Conservation (phyloP, 2,113 vertebrate genomes). For the Sorex fumeus region DNA sequence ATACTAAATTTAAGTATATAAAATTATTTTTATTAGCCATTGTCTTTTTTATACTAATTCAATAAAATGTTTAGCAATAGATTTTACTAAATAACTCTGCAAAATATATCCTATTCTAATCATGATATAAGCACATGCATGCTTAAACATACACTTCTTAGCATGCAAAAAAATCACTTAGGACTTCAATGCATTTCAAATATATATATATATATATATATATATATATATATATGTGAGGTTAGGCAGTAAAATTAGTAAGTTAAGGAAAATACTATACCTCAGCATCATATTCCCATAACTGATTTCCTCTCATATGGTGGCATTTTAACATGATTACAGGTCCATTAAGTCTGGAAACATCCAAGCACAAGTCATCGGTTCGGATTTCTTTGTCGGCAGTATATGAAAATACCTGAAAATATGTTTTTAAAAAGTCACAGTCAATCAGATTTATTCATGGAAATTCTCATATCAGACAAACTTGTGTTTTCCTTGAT, state of each 20-base stretch:
- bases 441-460: neutral
- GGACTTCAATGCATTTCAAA: conserved; percentile 1
- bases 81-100: neutral
- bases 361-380: conserved; percentile 98
- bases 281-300: conserved; percentile 99
- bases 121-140: neutral
- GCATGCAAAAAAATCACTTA: neutral
- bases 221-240: neutral
- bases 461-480: neutral
- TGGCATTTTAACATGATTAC: conserved; percentile 99
- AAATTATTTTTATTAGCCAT: conserved; percentile 8
- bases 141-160: neutral
- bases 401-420: conserved; percentile 98
- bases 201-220: neutral
- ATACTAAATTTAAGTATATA: neutral
- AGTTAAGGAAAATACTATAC: conserved; percentile 86
- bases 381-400: conserved; percentile 99
- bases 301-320: conserved; percentile 99
- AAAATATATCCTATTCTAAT: neutral
- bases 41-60: conserved; percentile 12
- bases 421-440: conserved; percentile 62
- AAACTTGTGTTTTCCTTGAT: neutral
- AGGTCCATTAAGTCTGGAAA: conserved; percentile 96
- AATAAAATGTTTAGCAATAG: neutral
- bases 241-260: neutral